phyloP scores from a whole-genome alignment of 2,113 vertebrate genomes.

The Burhinus bistriatus region DNA sequence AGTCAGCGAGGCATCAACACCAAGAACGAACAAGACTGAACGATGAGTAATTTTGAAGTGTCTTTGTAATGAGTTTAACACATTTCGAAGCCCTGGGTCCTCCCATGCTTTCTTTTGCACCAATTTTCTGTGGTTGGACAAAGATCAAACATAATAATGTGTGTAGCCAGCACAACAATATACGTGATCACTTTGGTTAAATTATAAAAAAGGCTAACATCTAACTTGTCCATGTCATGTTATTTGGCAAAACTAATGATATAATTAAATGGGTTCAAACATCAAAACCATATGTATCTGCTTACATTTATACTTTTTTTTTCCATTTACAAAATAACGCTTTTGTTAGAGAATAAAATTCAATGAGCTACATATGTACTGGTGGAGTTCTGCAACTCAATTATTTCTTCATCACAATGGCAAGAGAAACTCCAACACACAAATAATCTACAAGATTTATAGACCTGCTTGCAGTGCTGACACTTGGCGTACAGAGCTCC shows the following conservation, averaged over 20 bases:
- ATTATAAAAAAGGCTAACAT: conserved; percentile 26
- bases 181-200: not conserved
- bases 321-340: not conserved
- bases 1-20: not conserved
- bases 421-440: conserved; percentile 11
- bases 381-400: not conserved
- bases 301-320: not conserved
- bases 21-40: not conserved
- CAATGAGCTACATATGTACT: conserved; percentile 11
- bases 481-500: not conserved
- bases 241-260: conserved; percentile 39
- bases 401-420: conserved; percentile 44
- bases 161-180: not conserved
- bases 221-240: conserved; percentile 37
- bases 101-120: not conserved
- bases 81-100: not conserved
- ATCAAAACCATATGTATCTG: conserved; percentile 27
- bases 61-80: not conserved
- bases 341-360: conserved; percentile 9
- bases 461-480: not conserved
- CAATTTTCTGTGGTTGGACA: not conserved
- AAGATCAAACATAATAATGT: not conserved
- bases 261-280: conserved; percentile 15
- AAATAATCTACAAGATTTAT: conserved; percentile 7
- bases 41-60: not conserved